A percentile compares a stretch with the other conserved stretches of the same genome.
phyloP scores from a whole-genome alignment of 2,113 vertebrate genomes.

The Xerus inauris region DNA sequence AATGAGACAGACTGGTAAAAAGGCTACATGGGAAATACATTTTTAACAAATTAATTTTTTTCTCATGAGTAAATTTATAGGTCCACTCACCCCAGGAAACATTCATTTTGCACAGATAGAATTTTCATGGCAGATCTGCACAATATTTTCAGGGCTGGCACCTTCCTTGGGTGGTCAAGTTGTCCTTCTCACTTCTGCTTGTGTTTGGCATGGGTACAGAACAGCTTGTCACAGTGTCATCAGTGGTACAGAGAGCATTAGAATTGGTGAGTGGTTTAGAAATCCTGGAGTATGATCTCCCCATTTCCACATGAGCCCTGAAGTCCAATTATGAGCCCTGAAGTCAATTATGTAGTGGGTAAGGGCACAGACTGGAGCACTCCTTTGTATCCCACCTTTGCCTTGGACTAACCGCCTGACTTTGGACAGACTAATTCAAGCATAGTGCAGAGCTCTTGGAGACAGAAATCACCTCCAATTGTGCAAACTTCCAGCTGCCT shows the following conservation, averaged over 20 bases:
- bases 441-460: background rate
- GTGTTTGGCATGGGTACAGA: background rate
- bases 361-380: background rate
- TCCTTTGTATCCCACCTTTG: background rate
- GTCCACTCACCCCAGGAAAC: background rate
- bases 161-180: background rate
- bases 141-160: background rate
- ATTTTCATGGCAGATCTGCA: background rate
- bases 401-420: background rate
- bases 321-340: background rate
- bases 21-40: slow-evolving; percentile 27
- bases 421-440: background rate
- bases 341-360: background rate
- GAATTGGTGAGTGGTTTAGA: background rate
- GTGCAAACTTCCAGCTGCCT: background rate
- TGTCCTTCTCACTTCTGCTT: background rate
- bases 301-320: background rate
- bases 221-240: background rate
- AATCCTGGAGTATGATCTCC: background rate
- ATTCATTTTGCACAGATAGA: slow-evolving; percentile 29
- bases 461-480: background rate
- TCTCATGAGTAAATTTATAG: slow-evolving; percentile 29
- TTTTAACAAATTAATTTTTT: slow-evolving; percentile 61
- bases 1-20: slow-evolving; percentile 27
- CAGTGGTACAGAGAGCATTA: no score